Percentiles rank a stretch among this genome's conserved stretches.
These are phyloP conservation scores for Sebastes glaucus DNA, from an alignment of 2,797 vertebrate species.

Conservation along the genomic window DNA sequence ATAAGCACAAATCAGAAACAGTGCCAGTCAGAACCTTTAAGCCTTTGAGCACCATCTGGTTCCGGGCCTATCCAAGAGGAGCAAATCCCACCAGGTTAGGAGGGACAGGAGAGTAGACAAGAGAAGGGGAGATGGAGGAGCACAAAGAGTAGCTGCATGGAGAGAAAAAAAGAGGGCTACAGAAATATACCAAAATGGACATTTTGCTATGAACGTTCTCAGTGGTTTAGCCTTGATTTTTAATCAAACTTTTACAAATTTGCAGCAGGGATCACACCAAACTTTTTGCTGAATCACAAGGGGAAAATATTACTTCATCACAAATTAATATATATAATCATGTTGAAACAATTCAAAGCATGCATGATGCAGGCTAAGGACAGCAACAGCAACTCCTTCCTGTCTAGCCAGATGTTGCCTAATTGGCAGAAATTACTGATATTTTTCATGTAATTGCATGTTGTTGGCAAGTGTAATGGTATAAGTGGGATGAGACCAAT, in stretches of 20 bases:
- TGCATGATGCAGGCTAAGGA: background rate
- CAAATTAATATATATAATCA: background rate
- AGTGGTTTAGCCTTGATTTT: background rate
- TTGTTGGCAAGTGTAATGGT: background rate
- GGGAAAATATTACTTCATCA: background rate
- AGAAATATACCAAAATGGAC: background rate
- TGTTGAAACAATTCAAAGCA: background rate
- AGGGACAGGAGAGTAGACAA: conserved; percentile 33
- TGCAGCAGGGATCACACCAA: background rate
- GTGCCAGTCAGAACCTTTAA: conserved; percentile 57
- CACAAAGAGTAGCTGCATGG: background rate
- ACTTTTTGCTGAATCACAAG: background rate
- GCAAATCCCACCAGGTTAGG: conserved; percentile 67
- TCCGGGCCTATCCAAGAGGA: conserved; percentile 65
- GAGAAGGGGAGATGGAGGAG: conserved; percentile 10
- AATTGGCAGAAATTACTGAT: background rate
- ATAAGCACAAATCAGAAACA: conserved; percentile 71
- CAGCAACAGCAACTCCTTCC: background rate
- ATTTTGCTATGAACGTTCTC: background rate
- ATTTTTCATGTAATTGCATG: background rate
- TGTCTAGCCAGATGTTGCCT: background rate
- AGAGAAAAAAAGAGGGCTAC: background rate
- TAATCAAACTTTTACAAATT: background rate
- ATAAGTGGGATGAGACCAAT: background rate
- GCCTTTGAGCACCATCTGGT: conserved; percentile 66